Conservation (phyloP, 2,888 invertebrate genomes). For the Temnothorax ravouxi region DNA sequence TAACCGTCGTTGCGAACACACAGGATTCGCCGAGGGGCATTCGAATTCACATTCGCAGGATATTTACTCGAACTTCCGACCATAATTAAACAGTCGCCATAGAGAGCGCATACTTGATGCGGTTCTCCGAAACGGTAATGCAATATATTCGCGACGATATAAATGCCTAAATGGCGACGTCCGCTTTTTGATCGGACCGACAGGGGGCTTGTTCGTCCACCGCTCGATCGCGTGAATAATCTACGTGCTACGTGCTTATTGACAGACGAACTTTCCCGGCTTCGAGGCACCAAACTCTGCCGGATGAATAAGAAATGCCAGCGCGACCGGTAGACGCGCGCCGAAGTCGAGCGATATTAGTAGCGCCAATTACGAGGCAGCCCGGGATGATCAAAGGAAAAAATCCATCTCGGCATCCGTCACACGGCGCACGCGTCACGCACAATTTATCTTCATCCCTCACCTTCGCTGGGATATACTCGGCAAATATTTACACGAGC, state of each 20-base stretch:
- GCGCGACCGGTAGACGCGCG: constrained; percentile 29
- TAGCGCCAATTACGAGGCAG: constrained; percentile 61
- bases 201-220: neutral
- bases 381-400: constrained; percentile 36
- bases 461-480: neutral
- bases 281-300: constrained; percentile 58
- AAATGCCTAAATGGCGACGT: constrained; percentile 15
- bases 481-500: constrained; percentile 38
- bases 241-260: constrained; percentile 68
- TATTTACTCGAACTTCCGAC: constrained; percentile 64
- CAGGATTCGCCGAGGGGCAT: constrained; percentile 23
- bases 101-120: constrained; percentile 55
- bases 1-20: constrained; percentile 18
- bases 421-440: constrained; percentile 21
- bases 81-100: constrained; percentile 62
- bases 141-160: neutral
- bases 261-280: constrained; percentile 65
- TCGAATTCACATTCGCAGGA: constrained; percentile 51
- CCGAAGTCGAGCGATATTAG: constrained; percentile 25
- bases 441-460: constrained; percentile 47
- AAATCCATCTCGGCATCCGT: constrained; percentile 28
- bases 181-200: neutral
- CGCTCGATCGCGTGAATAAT: constrained; percentile 70
- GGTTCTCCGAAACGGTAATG: constrained; percentile 15
- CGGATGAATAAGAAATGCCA: constrained; percentile 69